Percentiles rank a stretch among this genome's conserved stretches.
Evolutionary conservation across 2,888 invertebrate genomes (phyloP).

Genomic region (Cyclophora albipunctata): DNA sequence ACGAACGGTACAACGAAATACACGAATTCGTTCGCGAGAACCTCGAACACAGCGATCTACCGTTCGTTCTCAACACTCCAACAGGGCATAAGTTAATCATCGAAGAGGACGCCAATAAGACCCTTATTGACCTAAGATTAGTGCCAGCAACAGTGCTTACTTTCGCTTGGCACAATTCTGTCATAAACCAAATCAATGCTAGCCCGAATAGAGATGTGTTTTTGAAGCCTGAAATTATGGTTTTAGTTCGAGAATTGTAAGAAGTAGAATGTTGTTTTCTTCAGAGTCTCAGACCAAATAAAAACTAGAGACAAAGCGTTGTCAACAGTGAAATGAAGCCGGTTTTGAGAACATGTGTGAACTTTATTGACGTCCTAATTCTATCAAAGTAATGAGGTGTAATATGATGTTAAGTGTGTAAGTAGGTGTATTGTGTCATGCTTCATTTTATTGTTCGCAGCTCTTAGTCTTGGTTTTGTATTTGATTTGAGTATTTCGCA

Average conservation of each 20-base stretch:
- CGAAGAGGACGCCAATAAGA: conserved; percentile 81
- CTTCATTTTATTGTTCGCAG: too few species aligned
- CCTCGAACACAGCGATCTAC: conserved; percentile 79
- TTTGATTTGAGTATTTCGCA: too few species aligned
- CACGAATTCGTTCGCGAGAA: conserved; percentile 87
- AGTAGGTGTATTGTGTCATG: too few species aligned
- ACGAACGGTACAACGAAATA: conserved; percentile 84
- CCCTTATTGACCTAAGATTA: conserved; percentile 84
- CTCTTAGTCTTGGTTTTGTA: too few species aligned
- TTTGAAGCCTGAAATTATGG: conserved; percentile 85
- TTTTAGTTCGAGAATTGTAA: conserved; percentile 77
- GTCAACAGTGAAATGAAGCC: too few species aligned
- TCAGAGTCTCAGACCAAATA: too few species aligned
- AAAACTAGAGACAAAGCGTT: too few species aligned
- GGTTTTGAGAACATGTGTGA: too few species aligned
- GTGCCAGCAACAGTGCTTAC: conserved; percentile 89
- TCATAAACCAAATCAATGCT: conserved; percentile 65
- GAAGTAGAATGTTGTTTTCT: not conserved
- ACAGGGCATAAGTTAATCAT: conserved; percentile 78
- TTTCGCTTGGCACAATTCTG: conserved; percentile 80
- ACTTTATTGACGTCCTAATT: too few species aligned
- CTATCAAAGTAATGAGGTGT: too few species aligned
- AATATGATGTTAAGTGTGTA: too few species aligned
- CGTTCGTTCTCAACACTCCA: conserved; percentile 81
- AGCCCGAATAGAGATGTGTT: conserved; percentile 76